phyloP scores from a whole-genome alignment of 2,113 vertebrate genomes.

The Dicrurus megarhynchus region DNA sequence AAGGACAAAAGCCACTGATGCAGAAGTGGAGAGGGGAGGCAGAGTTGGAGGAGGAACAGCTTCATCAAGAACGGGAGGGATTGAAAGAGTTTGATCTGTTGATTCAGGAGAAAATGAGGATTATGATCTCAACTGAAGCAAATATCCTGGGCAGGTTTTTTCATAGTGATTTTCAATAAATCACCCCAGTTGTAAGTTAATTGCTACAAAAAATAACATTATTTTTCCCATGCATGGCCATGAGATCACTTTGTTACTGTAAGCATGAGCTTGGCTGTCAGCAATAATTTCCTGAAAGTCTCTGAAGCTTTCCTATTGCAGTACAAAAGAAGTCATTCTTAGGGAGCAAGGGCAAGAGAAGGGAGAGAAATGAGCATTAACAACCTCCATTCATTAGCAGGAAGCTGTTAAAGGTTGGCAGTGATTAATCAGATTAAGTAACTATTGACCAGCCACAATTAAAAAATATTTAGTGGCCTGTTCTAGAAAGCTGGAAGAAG shows the following conservation, averaged over 20 bases:
- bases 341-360: background rate
- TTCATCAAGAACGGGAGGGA: background rate
- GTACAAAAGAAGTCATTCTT: background rate
- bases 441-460: background rate
- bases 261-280: background rate
- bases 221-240: background rate
- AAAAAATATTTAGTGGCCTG: background rate
- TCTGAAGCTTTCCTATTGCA: background rate
- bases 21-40: background rate
- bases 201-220: background rate
- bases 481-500: background rate
- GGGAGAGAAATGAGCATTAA: background rate
- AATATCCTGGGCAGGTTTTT: background rate
- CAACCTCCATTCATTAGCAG: background rate
- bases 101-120: background rate
- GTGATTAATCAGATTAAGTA: constrained; percentile 1
- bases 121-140: background rate
- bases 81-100: background rate
- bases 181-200: background rate
- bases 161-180: constrained; percentile 3
- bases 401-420: background rate
- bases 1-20: background rate
- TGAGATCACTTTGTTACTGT: background rate
- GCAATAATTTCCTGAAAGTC: constrained; percentile 15
- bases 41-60: background rate